phyloP scores from a whole-genome alignment of 2,113 vertebrate species.

The Panthera tigris region DNA sequence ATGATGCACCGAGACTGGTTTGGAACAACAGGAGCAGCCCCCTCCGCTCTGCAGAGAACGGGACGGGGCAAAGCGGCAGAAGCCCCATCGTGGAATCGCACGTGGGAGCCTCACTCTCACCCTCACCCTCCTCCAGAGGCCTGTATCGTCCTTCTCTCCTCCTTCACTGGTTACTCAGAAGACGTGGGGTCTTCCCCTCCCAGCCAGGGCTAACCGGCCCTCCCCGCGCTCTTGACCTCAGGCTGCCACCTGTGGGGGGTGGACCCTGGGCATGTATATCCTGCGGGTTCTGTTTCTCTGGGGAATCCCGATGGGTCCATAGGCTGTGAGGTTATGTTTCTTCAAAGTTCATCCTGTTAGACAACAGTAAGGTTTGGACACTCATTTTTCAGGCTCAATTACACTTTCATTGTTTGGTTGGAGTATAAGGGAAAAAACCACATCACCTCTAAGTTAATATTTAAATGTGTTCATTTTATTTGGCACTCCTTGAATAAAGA shows the following conservation, averaged over 20 bases:
- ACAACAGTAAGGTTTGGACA: not conserved
- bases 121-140: not conserved
- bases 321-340: not conserved
- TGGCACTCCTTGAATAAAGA: not conserved
- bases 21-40: not conserved
- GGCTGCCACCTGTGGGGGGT: not conserved
- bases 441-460: not conserved
- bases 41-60: not conserved
- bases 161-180: not conserved
- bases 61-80: not conserved
- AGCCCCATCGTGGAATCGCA: not conserved
- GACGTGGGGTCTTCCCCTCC: not conserved
- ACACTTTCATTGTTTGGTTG: not conserved
- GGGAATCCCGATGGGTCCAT: rapidly evolving
- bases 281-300: not conserved
- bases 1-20: not conserved
- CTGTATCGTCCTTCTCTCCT: not conserved
- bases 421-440: not conserved
- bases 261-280: not conserved
- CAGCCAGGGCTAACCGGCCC: not conserved
- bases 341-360: not conserved
- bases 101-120: not conserved
- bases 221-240: not conserved
- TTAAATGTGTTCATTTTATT: constrained; percentile 49
- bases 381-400: not conserved